A percentile compares a stretch with the other conserved stretches of the same genome.
Evolutionary conservation across 2,797 vertebrate genomes (phyloP).

Genomic region (Anabas testudineus): DNA sequence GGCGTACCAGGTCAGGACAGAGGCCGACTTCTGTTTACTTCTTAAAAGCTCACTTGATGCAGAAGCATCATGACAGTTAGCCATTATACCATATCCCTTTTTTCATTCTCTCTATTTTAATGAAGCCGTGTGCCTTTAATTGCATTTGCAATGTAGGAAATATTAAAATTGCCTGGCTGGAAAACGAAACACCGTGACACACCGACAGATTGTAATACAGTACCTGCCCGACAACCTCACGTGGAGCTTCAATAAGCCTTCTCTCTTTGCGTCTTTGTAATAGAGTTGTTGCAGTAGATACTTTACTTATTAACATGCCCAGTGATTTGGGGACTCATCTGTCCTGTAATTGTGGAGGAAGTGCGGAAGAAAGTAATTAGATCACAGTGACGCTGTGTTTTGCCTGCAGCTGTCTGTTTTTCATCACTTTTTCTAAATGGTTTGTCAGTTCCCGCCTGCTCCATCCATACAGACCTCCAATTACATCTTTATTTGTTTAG

Average conservation of each 20-base stretch:
- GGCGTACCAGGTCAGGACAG: no score
- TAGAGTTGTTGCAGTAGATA: constrained; percentile 52
- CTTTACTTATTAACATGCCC: constrained; percentile 62
- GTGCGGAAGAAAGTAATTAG: constrained; percentile 83
- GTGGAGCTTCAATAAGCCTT: constrained; percentile 14
- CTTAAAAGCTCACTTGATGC: no score
- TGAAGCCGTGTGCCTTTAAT: neutral
- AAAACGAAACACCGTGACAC: neutral
- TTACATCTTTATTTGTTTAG: constrained; percentile 50
- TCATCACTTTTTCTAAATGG: constrained; percentile 59
- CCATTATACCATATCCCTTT: no score
- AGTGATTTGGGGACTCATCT: constrained; percentile 75
- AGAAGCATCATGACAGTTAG: no score
- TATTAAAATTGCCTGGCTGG: neutral
- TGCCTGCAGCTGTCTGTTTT: constrained; percentile 72
- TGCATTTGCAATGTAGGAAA: neutral
- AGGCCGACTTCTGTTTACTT: no score
- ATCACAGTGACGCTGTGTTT: constrained; percentile 76
- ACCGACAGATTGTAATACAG: constrained; percentile 13
- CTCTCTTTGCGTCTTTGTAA: constrained; percentile 29
- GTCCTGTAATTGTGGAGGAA: constrained; percentile 79
- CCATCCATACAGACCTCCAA: constrained; percentile 30
- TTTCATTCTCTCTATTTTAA: no score
- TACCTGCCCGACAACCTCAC: constrained; percentile 12
- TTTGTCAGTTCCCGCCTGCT: constrained; percentile 50